Evolutionary conservation across 2,797 vertebrate species (phyloP).

Genomic region (Cyprinodon diabolis): DNA sequence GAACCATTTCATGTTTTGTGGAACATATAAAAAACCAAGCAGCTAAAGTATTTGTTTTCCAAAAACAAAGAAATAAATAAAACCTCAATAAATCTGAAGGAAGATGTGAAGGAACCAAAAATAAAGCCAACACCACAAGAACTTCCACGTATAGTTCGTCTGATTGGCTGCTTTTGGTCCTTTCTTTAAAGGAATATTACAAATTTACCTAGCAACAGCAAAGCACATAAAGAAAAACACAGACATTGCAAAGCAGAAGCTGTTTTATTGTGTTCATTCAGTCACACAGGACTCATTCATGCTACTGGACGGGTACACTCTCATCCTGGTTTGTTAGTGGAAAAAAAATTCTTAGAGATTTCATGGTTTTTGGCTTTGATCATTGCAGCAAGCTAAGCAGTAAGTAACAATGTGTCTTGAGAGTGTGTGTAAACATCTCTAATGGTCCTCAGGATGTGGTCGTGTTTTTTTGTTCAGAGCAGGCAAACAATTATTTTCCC

Average conservation of each 20-base stretch:
- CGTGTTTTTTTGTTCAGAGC: not conserved
- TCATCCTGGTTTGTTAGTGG: conserved; percentile 11
- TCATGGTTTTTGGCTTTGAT: conserved; percentile 1
- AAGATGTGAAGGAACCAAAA: not conserved
- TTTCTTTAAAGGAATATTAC: not conserved
- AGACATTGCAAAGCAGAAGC: conserved; percentile 25
- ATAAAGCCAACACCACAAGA: not conserved
- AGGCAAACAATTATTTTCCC: not conserved
- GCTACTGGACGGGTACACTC: conserved; percentile 51
- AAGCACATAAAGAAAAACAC: conserved; percentile 16
- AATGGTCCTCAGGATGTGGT: not conserved
- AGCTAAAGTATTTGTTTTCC: not conserved
- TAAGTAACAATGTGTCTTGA: not conserved
- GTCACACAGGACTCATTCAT: conserved; percentile 33
- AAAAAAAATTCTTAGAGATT: conserved; percentile 30
- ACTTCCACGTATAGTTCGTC: conserved; percentile 6
- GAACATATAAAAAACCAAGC: not conserved
- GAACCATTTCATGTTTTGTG: not conserved
- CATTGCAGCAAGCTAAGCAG: conserved; percentile 8
- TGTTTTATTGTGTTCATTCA: conserved; percentile 62
- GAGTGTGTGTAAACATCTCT: conserved; percentile 23
- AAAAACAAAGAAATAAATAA: not conserved
- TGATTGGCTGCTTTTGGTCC: conserved; percentile 9
- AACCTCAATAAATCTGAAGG: not conserved
- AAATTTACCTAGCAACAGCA: conserved; percentile 10